phyloP scores from a whole-genome alignment of 2,888 invertebrate genomes.

The Tenthredo livida region DNA sequence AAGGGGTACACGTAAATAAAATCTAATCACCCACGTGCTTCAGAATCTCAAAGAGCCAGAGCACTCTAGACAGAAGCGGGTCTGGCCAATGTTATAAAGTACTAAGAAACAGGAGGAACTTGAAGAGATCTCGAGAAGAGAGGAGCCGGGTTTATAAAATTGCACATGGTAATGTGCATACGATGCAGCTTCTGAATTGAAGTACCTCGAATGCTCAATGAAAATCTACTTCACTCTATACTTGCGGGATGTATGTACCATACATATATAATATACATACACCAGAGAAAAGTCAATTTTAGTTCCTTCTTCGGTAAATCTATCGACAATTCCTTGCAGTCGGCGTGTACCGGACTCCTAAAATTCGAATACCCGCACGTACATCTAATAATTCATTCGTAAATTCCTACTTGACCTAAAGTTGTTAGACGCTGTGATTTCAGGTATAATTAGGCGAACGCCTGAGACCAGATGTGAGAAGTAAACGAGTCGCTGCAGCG shows the following conservation, averaged over 20 bases:
- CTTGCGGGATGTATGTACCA: not conserved
- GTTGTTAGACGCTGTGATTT: not conserved
- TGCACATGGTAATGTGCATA: slow-evolving; percentile 13
- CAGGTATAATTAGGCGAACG: slow-evolving; percentile 48
- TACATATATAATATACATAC: too few relatives aligned
- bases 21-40: slow-evolving; percentile 49
- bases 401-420: slow-evolving; percentile 19
- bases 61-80: slow-evolving; percentile 43
- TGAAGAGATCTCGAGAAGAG: slow-evolving; percentile 28
- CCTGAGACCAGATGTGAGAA: slow-evolving; percentile 29
- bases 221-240: slow-evolving; percentile 7
- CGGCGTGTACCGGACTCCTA: not conserved
- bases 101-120: not conserved
- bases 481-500: not conserved
- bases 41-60: slow-evolving; percentile 46
- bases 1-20: slow-evolving; percentile 52
- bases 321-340: not conserved
- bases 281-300: not conserved
- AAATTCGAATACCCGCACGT: slow-evolving; percentile 18
- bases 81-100: slow-evolving; percentile 45
- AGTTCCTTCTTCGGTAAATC: not conserved
- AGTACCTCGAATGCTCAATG: not conserved
- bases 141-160: slow-evolving; percentile 23
- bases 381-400: slow-evolving; percentile 7
- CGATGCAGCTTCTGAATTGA: not conserved